phyloP scores from a whole-genome alignment of 2,797 vertebrate species.

The Eulemur coronatus region DNA sequence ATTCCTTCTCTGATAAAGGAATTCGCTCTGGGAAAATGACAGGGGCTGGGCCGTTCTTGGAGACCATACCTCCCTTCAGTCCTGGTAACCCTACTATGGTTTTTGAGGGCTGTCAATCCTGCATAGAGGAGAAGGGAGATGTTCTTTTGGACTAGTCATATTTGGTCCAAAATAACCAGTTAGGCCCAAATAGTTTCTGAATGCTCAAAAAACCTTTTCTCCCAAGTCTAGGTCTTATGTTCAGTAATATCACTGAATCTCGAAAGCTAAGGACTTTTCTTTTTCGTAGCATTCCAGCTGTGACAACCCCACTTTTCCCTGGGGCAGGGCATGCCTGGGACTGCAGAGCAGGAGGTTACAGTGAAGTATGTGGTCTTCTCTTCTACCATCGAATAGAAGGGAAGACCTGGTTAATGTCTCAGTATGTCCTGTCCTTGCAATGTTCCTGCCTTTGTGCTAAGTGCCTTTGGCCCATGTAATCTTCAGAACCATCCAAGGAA shows the following conservation, averaged over 20 bases:
- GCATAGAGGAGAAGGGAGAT: not conserved
- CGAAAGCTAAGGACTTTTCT: not conserved
- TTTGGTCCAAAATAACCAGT: not conserved
- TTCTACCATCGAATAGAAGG: not conserved
- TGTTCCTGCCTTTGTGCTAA: not conserved
- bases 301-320: not conserved
- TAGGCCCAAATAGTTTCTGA: not conserved
- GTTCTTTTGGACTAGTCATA: not conserved
- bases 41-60: not conserved
- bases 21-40: not conserved
- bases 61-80: not conserved
- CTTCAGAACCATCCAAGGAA: not conserved
- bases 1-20: not conserved
- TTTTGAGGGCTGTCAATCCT: not conserved
- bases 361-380: not conserved
- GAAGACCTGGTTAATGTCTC: not conserved
- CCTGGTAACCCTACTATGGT: not conserved
- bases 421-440: not conserved
- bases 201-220: not conserved
- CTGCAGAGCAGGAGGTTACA: not conserved
- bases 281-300: not conserved
- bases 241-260: constrained; percentile 16
- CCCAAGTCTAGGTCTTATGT: not conserved
- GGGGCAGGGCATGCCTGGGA: not conserved
- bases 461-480: not conserved